These are phyloP conservation scores for Drosophila biarmipes DNA, from an alignment of 1,140 invertebrate genomes.

Conservation along the genomic window DNA sequence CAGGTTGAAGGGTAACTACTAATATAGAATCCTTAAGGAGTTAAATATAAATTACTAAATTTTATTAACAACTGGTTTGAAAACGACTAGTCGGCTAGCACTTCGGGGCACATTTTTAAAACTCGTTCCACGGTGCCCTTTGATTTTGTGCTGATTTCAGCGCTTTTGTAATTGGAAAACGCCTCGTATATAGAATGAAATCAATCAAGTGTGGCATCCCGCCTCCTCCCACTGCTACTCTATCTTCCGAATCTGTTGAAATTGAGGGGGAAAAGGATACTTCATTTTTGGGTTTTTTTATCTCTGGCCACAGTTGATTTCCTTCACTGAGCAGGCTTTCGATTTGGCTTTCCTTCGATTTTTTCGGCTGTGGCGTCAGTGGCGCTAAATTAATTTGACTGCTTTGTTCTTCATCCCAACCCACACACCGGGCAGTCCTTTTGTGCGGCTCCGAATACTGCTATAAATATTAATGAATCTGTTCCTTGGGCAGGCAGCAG, in stretches of 20 bases:
- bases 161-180: conserved; percentile 81
- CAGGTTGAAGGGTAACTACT: too few relatives aligned
- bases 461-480: conserved; percentile 77
- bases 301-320: conserved; percentile 66
- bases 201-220: conserved; percentile 77
- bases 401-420: conserved; percentile 57
- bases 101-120: background rate
- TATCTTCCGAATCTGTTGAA: conserved; percentile 42
- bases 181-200: conserved; percentile 80
- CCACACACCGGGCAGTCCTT: conserved; percentile 17
- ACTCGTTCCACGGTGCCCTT: conserved; percentile 37
- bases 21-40: too few relatives aligned
- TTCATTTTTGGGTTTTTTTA: conserved; percentile 56
- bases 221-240: conserved; percentile 36
- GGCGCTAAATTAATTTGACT: conserved; percentile 74
- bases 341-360: conserved; percentile 22
- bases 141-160: conserved; percentile 80
- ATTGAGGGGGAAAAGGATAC: conserved; percentile 50
- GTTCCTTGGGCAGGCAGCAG: conserved; percentile 14
- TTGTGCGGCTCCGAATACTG: conserved; percentile 34
- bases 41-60: too few relatives aligned
- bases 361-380: conserved; percentile 38
- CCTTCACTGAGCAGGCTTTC: conserved; percentile 30
- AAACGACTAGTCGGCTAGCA: background rate
- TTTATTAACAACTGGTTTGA: too few relatives aligned